Evolutionary conservation across 2,888 invertebrate genomes (phyloP), one percentile per base, ranked within the genome.

Genomic region (Napeogenes inachia): DNA sequence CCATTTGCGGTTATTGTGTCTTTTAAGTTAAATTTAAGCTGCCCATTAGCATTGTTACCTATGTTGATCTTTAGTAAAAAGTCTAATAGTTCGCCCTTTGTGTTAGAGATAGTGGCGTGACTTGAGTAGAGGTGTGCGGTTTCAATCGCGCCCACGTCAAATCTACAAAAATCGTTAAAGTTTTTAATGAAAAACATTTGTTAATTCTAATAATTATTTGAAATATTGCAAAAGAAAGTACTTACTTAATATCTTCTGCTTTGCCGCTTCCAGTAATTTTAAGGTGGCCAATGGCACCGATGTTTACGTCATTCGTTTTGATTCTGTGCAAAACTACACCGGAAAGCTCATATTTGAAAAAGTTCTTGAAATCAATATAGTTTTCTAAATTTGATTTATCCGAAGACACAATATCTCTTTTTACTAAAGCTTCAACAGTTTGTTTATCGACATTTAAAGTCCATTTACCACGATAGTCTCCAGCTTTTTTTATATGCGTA

Each of bases 311-410:
- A 60, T 92, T 91, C 0, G 90, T 85, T 70, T 90, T 89, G 4
- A 88, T 78, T 59, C 88, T 91, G 73, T 94, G 93, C 0, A 85
- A 81, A 0, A 94, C 81, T 0, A 91, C 89, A 56, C 93, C 93
- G 38, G 92, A 92, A 0, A 93, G 79, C 71, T 93, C 92, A 72
- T 94, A 92, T 74, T 92, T 94, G 58, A 92, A 93, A 12, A 93
- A 91, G 55, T 92, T 91, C 38, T 92, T 92, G 13, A 94, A 70
- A 4, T 90, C 88, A 8, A 95, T 64, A 46, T 89, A 91, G 71
- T 94, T 92, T 53, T 91, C 89, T 53, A 93, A 89, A 74, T 94
- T 94, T 1, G 93, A 93, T 74, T 93, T 93, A 42, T 91, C 88
- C 13, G 84, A 80, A 0, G 91, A 91, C 0, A 91, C 75, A 3